Conservation (phyloP, 2,797 vertebrate genomes). For the Macropus fuliginosus region DNA sequence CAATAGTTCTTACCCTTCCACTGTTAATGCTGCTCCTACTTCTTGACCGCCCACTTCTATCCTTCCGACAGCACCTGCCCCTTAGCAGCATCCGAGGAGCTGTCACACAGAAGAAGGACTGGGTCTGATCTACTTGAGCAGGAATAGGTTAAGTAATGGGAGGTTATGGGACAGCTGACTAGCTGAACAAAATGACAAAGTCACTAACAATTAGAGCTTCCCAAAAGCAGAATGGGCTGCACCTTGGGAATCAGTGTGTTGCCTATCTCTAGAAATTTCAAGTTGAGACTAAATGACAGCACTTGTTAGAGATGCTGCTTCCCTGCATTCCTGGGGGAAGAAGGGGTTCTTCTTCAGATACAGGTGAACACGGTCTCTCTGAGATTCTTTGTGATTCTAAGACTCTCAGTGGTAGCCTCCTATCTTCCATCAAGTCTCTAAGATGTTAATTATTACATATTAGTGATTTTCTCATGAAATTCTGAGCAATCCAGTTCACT, state of each 20-base stretch:
- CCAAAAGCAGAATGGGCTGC: not conserved
- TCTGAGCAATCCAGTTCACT: not conserved
- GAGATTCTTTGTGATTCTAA: not conserved
- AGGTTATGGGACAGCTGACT: not conserved
- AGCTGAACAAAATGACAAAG: not conserved
- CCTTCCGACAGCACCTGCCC: not conserved
- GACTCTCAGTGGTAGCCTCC: not conserved
- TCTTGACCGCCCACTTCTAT: not conserved
- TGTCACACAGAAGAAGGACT: not conserved
- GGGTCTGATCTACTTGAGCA: not conserved
- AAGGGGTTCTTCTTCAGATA: not conserved
- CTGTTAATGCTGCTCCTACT: not conserved
- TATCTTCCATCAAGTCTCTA: not conserved
- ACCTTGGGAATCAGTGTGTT: not conserved
- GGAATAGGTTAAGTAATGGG: not conserved
- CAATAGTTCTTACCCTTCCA: not conserved
- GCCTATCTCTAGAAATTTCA: not conserved
- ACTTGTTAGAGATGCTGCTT: not conserved
- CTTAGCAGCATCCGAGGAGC: not conserved
- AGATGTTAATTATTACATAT: not conserved
- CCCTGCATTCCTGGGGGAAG: not conserved
- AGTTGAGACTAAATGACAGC: not conserved
- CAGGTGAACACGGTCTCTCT: not conserved
- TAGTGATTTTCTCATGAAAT: not conserved
- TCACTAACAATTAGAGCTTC: not conserved